Conservation (phyloP, 2,797 vertebrate species). For the Melanotaenia pygmaea region DNA sequence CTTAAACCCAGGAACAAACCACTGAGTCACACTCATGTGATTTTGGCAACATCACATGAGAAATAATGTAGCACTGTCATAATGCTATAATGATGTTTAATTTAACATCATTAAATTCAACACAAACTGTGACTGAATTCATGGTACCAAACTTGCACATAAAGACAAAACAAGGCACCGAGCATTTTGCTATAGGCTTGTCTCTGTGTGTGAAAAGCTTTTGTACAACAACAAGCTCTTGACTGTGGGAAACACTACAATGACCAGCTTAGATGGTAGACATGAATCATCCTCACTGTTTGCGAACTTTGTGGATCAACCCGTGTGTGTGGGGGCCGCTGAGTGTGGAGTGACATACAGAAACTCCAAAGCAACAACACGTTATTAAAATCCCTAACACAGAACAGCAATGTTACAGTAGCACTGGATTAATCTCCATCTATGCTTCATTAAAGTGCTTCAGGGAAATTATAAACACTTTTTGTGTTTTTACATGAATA, state of each 20-base stretch:
- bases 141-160: not conserved
- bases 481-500: not conserved
- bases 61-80: not conserved
- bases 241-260: conserved; percentile 60
- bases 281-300: conserved; percentile 74
- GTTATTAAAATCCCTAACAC: conserved; percentile 28
- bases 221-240: conserved; percentile 50
- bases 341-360: conserved; percentile 11
- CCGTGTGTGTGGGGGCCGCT: conserved; percentile 25
- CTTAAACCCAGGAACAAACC: not conserved
- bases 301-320: conserved; percentile 53
- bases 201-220: conserved; percentile 38
- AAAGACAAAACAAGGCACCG: conserved; percentile 24
- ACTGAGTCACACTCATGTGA: not conserved
- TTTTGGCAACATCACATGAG: conserved; percentile 5
- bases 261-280: conserved; percentile 70
- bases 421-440: not conserved
- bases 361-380: conserved; percentile 26
- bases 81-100: conserved; percentile 8
- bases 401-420: conserved; percentile 15
- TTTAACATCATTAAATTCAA: conserved; percentile 5
- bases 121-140: conserved; percentile 12
- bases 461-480: not conserved
- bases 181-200: conserved; percentile 25
- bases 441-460: not conserved